Evolutionary conservation across 2,113 vertebrate species (phyloP), one percentile per base, ranked within the genome.

Genomic region (Anguilla rostrata): DNA sequence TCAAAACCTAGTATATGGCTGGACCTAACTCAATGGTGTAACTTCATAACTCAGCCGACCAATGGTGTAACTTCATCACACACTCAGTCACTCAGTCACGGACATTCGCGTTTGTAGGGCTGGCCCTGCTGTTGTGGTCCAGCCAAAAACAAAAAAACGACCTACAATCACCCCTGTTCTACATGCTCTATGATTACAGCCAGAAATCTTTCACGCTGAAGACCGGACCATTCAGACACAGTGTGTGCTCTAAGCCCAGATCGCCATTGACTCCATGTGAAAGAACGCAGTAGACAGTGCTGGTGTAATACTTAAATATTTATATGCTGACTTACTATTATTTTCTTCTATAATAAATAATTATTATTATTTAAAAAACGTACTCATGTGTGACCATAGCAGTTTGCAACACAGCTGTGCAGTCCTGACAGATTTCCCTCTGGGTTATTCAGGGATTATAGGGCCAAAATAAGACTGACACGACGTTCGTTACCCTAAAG

Each of bases 341-440:
- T 87, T 66, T 53, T 75, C 43, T 46, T 46, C 43, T 82, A 81
- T 78, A n/a, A n/a, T 56, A 85, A 79, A 46, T 83, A 18, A 83
- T 66, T 0, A 20, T 66, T 66, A 66, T 66, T 53, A 12, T 46
- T 46, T 46, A 46, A 46, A 46, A 14, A 6, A 53, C 49, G 2
- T 8, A 14, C 49, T 53, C 2, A 8, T 53, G 49, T 53, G 49
- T 53, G 49, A 11, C 49, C 49, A 0, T 53, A 53, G 49, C 11
- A 53, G 49, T 46, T 46, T 53, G 49, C 7, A 2, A 53, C 49
- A 53, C 49, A 14, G 49, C 49, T 11, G 49, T 53, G 11, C 8
- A 11, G 12, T 9, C 49, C 11, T 53, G 40, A 41, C 40, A 26
- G 41, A 41, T 7, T 75, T 78, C 49, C 57, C 43, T 66, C 82